These are phyloP conservation scores for Pandion haliaetus DNA, from an alignment of 2,113 vertebrate genomes.

Conservation along the genomic window DNA sequence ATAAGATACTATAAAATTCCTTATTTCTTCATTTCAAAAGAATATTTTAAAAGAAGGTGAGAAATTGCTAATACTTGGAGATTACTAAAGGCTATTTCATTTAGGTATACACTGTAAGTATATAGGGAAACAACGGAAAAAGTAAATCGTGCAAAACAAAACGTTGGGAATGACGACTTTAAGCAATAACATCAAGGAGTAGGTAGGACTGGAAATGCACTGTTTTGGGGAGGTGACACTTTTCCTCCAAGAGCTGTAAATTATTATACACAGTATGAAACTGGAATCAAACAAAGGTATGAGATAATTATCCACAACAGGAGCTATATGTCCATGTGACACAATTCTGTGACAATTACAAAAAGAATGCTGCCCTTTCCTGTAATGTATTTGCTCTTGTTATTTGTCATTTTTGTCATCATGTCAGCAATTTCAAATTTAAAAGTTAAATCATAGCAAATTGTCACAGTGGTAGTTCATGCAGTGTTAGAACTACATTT, in stretches of 20 bases:
- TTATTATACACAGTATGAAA: not conserved
- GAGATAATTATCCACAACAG: not conserved
- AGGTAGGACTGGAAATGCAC: not conserved
- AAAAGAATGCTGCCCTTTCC: slow-evolving; percentile 26
- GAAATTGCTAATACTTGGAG: not conserved
- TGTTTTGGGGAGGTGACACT: not conserved
- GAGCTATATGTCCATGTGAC: slow-evolving; percentile 28
- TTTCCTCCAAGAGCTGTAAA: not conserved
- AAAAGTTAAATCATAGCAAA: slow-evolving; percentile 54
- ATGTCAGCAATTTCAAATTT: slow-evolving; percentile 44
- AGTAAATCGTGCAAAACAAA: not conserved
- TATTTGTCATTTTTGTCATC: slow-evolving; percentile 22
- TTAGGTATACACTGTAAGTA: not conserved
- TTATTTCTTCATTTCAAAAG: not conserved
- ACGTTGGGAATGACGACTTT: not conserved
- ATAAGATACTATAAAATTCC: not conserved
- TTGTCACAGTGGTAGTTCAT: slow-evolving; percentile 43
- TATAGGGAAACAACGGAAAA: not conserved
- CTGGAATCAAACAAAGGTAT: not conserved
- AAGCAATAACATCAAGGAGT: not conserved
- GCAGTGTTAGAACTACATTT: slow-evolving; percentile 31
- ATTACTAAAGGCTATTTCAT: not conserved
- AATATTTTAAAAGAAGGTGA: not conserved
- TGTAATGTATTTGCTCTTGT: slow-evolving; percentile 37
- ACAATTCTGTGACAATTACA: slow-evolving; percentile 11